phyloP scores from a whole-genome alignment of 2,888 invertebrate genomes.

The Ferdinandea cuprea region DNA sequence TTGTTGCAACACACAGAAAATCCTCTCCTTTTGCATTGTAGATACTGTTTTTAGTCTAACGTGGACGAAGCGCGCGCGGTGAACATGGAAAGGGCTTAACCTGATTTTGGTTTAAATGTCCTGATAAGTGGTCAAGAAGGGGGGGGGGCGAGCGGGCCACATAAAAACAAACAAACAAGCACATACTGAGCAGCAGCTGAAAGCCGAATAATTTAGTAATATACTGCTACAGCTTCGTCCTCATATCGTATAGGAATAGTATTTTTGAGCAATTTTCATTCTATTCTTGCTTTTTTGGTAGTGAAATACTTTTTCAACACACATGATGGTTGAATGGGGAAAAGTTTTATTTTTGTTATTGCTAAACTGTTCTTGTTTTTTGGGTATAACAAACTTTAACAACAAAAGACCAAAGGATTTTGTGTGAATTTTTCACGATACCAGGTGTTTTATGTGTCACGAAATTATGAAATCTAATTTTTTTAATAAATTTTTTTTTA shows the following conservation, averaged over 20 bases:
- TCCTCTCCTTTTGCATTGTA: conserved; percentile 5
- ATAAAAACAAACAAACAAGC: conserved; percentile 36
- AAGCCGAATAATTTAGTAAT: conserved; percentile 68
- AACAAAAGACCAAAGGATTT: conserved; percentile 60
- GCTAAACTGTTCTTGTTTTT: background rate
- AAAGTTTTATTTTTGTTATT: conserved; percentile 33
- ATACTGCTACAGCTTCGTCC: conserved; percentile 26
- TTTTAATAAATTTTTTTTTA: background rate
- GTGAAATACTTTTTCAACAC: conserved; percentile 5
- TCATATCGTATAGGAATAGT: background rate
- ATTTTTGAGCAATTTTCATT: conserved; percentile 13
- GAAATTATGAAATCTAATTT: conserved; percentile 54
- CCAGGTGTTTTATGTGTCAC: conserved; percentile 65
- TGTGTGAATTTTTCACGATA: conserved; percentile 58
- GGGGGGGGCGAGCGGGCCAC: too few species aligned
- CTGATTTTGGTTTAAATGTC: conserved; percentile 70
- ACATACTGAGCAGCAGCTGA: conserved; percentile 62
- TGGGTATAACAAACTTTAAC: conserved; percentile 45
- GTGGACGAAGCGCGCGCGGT: background rate
- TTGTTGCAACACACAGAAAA: conserved; percentile 41
- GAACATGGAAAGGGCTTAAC: conserved; percentile 66
- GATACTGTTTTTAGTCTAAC: too few species aligned
- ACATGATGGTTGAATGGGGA: background rate
- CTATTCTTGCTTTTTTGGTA: conserved; percentile 22
- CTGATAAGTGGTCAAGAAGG: conserved; percentile 69